These are phyloP conservation scores for Lagorchestes hirsutus DNA, from an alignment of 2,797 vertebrate species.

Conservation along the genomic window DNA sequence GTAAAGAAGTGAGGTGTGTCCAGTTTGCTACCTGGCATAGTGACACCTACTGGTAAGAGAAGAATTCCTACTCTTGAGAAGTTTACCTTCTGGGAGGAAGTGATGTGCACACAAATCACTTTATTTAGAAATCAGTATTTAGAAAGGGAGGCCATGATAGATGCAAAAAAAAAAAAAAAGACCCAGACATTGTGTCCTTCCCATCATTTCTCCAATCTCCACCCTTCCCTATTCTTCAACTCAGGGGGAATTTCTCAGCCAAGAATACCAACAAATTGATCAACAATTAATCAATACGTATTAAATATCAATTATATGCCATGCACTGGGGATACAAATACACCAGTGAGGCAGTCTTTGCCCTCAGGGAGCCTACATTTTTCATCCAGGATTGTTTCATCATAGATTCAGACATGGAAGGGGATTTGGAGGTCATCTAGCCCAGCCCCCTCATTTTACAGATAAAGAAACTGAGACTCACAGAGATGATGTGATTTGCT, in stretches of 20 bases:
- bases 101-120: background rate
- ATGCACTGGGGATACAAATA: background rate
- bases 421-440: background rate
- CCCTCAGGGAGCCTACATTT: background rate
- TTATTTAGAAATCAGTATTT: background rate
- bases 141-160: background rate
- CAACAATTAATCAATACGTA: background rate
- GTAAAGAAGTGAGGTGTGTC: background rate
- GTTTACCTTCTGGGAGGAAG: background rate
- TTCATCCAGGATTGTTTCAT: background rate
- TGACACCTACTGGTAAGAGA: background rate
- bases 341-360: background rate
- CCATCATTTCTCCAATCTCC: background rate
- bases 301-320: background rate
- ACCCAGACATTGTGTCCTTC: background rate
- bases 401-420: background rate
- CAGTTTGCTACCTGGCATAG: background rate
- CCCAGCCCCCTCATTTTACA: background rate
- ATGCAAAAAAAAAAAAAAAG: background rate
- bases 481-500: too few species aligned
- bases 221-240: background rate
- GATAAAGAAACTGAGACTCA: background rate
- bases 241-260: background rate
- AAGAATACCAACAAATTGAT: background rate
- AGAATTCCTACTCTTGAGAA: background rate